Base-by-base conservation (phyloP, 2,888 invertebrate genomes). In the Bibio marci region DNA sequence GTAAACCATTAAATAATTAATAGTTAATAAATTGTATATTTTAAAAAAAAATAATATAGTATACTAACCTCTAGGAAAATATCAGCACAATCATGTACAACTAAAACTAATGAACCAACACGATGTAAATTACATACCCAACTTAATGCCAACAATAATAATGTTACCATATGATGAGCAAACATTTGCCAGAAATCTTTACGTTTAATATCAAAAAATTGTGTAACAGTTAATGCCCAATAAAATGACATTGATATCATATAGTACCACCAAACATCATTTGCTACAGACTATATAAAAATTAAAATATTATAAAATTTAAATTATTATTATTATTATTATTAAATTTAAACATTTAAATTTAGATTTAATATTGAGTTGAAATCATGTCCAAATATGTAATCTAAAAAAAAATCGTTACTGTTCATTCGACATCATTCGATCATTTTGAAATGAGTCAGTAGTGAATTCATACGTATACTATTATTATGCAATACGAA, bases 161-260 rank as follows among this genome's bases (percentile, higher is more conserved):
- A 80, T 30, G 97, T 94, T 17, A 90, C 88, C 54, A 92, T 73
- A 59, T 98, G 97, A 65, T 98, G 97, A 39, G 92, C 69, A 62
- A 97, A 92, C 91, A 98, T 97, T 68, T 95, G 91, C 83, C 88
- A 88, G 63, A 97, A 95, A 64, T 90, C 90, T 63, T 88, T 88
- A 46, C 92, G 74, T 46, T 81, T 81, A 39, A 88, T 82, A 62
- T 97, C 95, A 60, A 86, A 79, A 65, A 92, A 92, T 63, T 94
- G 92, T 14, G 90, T 86, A 44, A 88, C 74, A 45, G 83, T 80
- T 42, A 95, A 67, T 14, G 95, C 83, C 86, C 91, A 92, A 61
- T 97, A 98, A 65, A 95, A 95, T 25, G 87, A 76, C 58, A 87
- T 73, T 34, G 90, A 91, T 46, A 90, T 70, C 80, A 95, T 91